phyloP scores from a whole-genome alignment of 2,888 invertebrate species.

The Linnaemya tessellans region DNA sequence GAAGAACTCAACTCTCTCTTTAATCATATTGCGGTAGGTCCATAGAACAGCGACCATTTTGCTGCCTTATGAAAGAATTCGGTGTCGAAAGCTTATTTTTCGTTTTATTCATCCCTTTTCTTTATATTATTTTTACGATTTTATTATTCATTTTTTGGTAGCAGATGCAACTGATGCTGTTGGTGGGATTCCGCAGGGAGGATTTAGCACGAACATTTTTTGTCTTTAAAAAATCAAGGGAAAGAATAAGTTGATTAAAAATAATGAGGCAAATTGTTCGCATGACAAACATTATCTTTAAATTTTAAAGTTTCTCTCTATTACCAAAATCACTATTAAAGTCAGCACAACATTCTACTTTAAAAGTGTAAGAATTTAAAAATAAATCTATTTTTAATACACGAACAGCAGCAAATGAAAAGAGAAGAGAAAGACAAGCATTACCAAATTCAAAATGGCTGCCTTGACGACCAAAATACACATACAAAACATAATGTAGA shows the following conservation, averaged over 20 bases:
- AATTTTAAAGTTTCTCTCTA: background rate
- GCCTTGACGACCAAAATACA: slow-evolving; percentile 32
- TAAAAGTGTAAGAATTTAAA: slow-evolving; percentile 19
- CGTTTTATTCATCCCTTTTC: background rate
- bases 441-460: slow-evolving; percentile 58
- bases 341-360: background rate
- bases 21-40: too few relatives aligned
- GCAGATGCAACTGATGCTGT: slow-evolving; percentile 79
- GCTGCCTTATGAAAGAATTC: background rate
- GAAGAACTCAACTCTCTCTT: background rate
- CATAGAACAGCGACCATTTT: background rate
- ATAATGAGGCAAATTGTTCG: background rate
- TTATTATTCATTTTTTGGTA: slow-evolving; percentile 67
- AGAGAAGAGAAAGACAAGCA: background rate
- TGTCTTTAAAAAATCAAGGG: background rate
- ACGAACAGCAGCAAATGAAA: background rate
- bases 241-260: background rate
- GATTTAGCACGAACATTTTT: background rate
- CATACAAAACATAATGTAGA: background rate
- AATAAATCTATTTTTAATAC: background rate
- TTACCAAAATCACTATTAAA: slow-evolving; percentile 15
- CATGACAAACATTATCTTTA: background rate
- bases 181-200: slow-evolving; percentile 69
- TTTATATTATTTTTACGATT: background rate
- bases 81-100: background rate